Percentiles rank a stretch among this genome's conserved stretches.
These are phyloP conservation scores for Ascidia mentula DNA, from an alignment of 23 tunicate genomes.

Conservation along the genomic window DNA sequence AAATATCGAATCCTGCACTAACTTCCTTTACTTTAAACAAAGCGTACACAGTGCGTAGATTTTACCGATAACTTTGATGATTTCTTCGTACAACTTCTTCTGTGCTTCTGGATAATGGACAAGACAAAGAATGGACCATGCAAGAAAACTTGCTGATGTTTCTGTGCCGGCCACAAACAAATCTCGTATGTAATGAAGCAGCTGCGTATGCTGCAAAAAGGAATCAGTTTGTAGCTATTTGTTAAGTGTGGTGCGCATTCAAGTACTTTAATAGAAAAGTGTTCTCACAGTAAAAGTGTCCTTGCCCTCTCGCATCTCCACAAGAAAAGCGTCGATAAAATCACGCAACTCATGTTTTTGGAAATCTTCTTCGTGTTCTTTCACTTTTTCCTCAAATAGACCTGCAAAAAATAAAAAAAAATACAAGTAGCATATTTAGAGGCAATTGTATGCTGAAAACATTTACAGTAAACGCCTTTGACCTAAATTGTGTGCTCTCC, in stretches of 20 bases:
- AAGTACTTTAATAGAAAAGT: too few relatives aligned
- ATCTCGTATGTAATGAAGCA: slow-evolving; percentile 25
- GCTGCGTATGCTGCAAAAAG: too few relatives aligned
- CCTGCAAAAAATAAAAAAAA: too few relatives aligned
- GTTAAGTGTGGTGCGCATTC: background rate
- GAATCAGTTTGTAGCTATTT: background rate
- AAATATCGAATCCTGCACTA: too few relatives aligned
- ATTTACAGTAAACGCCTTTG: too few relatives aligned
- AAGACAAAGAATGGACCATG: slow-evolving; percentile 28
- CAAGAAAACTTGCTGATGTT: slow-evolving; percentile 39
- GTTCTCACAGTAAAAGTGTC: background rate
- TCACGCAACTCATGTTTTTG: slow-evolving; percentile 20
- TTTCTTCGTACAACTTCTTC: slow-evolving; percentile 34
- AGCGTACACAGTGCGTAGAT: too few relatives aligned
- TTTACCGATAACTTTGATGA: slow-evolving; percentile 31
- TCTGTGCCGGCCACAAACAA: slow-evolving; percentile 40
- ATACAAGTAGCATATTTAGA: too few relatives aligned
- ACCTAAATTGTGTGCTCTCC: too few relatives aligned
- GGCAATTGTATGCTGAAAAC: too few relatives aligned
- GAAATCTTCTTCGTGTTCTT: slow-evolving; percentile 15
- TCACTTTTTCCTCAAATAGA: slow-evolving; percentile 11
- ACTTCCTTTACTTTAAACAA: too few relatives aligned
- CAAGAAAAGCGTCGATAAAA: slow-evolving; percentile 33
- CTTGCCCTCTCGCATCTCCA: slow-evolving; percentile 5
- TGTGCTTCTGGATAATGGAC: slow-evolving; percentile 23